Evolutionary conservation across 92 coral and sea anemone genomes (phyloP), one percentile per base, ranked within the genome.

Genomic region (Isaurus tuberculatus): DNA sequence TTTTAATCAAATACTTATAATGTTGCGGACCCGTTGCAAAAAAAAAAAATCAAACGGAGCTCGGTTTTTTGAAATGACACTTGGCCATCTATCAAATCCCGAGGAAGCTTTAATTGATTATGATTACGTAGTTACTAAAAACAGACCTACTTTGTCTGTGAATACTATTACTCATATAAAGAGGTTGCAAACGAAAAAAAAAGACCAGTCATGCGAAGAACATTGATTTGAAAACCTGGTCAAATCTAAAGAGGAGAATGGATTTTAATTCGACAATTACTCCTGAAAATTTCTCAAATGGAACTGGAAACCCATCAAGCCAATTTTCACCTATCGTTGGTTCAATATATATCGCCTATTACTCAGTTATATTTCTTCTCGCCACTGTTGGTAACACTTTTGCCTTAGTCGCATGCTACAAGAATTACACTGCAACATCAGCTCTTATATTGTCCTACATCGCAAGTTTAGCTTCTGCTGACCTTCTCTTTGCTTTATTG

Each of bases 351-450:
- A 69, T 84, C 26, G 87, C 90, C 22, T 60, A 84, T 29, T 93
- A 93, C 67, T 83, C 86, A 8, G 84, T 83, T 0, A 51, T 93
- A 1, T 93, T 93, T 32, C 53, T 74, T 0, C 49, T 87, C 80
- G 93, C 95, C 23, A 79, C 86, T 5, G 88, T 93, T 13, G 98
- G 98, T 22, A 93, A 93, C 63, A 48, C 70, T 1, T 68, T 80
- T 20, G 85, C 85, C 1, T 80, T 80, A 37, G 63, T 65, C 2
- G 75, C 85, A 2, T 65, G 85, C 74, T 80, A 65, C 32, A 80
- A 80, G 64, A 80, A 65, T 16, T 80, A 68, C 58, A 65, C 19
- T 28, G 34, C 27, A 2, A 23, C 75, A 3, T 57, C 85, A 0
- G 73, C 65, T 0, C 57, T 65, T 19, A 66, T 80, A 15, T 25